Evolutionary conservation across 2,888 invertebrate genomes (phyloP).

Genomic region (Chymomyza fuscimana): DNA sequence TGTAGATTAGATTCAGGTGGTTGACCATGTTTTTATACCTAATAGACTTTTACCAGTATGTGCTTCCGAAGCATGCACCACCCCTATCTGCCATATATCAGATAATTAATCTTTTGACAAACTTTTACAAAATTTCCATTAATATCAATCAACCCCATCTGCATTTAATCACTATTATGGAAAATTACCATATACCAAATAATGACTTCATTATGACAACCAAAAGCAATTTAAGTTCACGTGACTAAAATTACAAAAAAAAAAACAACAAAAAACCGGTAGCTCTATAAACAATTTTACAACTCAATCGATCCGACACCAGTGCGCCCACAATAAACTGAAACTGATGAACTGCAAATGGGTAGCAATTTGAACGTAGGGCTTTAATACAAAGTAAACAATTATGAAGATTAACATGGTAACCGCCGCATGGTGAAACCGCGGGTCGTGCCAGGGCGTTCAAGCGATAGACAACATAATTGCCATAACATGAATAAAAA

Average conservation of each 20-base stretch:
- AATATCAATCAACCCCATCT: background rate
- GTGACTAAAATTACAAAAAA: constrained; percentile 45
- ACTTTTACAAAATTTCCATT: background rate
- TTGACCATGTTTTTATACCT: background rate
- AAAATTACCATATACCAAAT: constrained; percentile 18
- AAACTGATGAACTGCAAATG: constrained; percentile 22
- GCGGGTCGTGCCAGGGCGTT: constrained; percentile 28
- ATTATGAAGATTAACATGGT: constrained; percentile 64
- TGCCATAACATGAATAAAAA: constrained; percentile 34
- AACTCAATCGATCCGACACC: constrained; percentile 42
- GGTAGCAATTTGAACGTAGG: constrained; percentile 21
- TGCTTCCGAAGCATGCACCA: background rate
- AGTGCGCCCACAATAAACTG: constrained; percentile 23
- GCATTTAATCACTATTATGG: constrained; percentile 28
- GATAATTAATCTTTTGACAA: constrained; percentile 2
- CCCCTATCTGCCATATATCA: background rate
- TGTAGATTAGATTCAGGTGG: background rate
- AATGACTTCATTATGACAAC: constrained; percentile 31
- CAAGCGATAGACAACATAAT: constrained; percentile 31
- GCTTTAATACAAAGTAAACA: constrained; percentile 53
- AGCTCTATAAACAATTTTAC: constrained; percentile 70
- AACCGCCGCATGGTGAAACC: constrained; percentile 39
- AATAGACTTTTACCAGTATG: background rate
- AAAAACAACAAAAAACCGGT: constrained; percentile 46
- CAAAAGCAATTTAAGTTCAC: constrained; percentile 59